These are phyloP conservation scores for Caranx ignobilis DNA, from an alignment of 2,113 vertebrate species.

Conservation along the genomic window DNA sequence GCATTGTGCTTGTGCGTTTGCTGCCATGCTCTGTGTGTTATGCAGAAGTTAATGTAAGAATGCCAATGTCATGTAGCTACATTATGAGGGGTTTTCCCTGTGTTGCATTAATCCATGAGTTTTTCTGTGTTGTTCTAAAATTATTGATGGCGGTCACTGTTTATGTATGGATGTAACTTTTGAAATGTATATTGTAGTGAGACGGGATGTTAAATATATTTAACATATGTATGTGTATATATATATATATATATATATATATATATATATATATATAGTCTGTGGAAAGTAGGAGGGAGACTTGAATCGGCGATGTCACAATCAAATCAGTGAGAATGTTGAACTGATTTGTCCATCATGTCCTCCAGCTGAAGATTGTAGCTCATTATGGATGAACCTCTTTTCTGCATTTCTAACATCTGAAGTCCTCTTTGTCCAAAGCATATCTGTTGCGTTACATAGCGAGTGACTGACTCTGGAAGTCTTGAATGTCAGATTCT, in stretches of 20 bases:
- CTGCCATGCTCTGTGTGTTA: conserved; percentile 68
- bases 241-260: no score
- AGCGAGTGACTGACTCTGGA: conserved; percentile 53
- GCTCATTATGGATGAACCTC: conserved; percentile 67
- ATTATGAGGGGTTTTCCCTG: conserved; percentile 32
- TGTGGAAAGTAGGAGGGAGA: conserved; percentile 54
- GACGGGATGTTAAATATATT: conserved; percentile 15
- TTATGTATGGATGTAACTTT: conserved; percentile 72
- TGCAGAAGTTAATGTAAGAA: conserved; percentile 61
- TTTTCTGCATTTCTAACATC: conserved; percentile 64
- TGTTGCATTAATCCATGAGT: conserved; percentile 52
- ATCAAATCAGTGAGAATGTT: conserved; percentile 80
- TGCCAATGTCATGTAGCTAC: conserved; percentile 42
- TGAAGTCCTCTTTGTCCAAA: conserved; percentile 62
- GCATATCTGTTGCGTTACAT: conserved; percentile 61
- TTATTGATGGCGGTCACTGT: conserved; percentile 67
- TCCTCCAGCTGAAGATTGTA: conserved; percentile 80
- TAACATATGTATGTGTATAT: no score
- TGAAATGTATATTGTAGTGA: conserved; percentile 51
- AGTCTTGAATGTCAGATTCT: conserved; percentile 73
- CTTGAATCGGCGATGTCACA: conserved; percentile 82
- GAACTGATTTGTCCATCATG: conserved; percentile 72
- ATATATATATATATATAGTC: neutral
- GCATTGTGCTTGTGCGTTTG: conserved; percentile 66
- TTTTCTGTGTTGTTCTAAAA: conserved; percentile 45